Conservation (phyloP, 2,113 vertebrate species). For the Stegastes partitus region DNA sequence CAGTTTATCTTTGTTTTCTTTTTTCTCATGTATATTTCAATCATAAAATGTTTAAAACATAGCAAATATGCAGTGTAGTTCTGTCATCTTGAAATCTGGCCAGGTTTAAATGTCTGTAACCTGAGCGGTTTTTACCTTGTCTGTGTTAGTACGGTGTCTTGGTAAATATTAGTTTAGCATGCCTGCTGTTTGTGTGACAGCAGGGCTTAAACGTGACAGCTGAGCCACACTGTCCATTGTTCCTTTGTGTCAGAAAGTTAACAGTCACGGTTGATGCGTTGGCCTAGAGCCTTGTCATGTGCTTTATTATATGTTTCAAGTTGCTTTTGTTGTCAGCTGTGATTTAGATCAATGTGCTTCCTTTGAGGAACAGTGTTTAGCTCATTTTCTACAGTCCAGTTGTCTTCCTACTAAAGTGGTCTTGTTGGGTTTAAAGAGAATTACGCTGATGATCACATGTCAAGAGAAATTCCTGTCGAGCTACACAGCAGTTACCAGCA, state of each 20-base stretch:
- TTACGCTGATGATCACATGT: neutral
- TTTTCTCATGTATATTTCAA: too few relatives aligned
- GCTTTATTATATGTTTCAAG: neutral
- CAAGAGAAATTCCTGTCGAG: neutral
- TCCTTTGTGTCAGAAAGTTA: conserved; percentile 54
- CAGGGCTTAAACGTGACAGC: conserved; percentile 53
- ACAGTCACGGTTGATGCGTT: conserved; percentile 14
- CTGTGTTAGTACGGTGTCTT: neutral
- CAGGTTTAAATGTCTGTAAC: too few relatives aligned
- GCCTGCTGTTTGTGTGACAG: conserved; percentile 52
- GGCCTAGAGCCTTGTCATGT: neutral
- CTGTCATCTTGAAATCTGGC: neutral
- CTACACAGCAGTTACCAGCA: neutral
- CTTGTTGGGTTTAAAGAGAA: conserved; percentile 11
- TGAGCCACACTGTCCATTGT: conserved; percentile 61
- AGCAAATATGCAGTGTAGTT: neutral
- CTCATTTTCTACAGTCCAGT: neutral
- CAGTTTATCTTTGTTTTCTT: too few relatives aligned
- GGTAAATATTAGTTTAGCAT: conserved; percentile 16
- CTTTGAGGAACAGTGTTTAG: neutral
- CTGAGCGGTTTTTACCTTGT: neutral
- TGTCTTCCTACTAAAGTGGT: neutral
- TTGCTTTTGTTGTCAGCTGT: conserved; percentile 17
- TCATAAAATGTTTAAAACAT: neutral
- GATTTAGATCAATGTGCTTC: neutral